These are phyloP conservation scores for Hypolimnas misippus DNA, from an alignment of 2,888 invertebrate species.

Conservation along the genomic window DNA sequence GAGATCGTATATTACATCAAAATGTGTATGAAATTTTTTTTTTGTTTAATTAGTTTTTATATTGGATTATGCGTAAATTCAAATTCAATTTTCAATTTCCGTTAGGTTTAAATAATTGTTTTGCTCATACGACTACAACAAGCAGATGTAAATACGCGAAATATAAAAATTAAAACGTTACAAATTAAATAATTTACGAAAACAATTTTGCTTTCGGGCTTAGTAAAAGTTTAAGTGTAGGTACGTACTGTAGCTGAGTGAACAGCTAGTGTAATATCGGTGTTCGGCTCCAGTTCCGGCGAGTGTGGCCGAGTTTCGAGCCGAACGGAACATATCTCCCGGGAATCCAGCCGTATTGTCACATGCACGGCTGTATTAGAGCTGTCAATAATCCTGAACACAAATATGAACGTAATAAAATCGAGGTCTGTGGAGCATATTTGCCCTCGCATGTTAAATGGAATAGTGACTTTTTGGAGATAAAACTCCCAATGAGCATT, in stretches of 20 bases:
- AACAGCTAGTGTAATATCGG: slow-evolving; percentile 34
- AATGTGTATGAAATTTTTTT: too few relatives aligned
- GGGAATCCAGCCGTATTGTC: slow-evolving; percentile 62
- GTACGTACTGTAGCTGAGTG: slow-evolving; percentile 8
- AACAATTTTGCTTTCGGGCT: background rate
- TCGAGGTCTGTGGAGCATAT: slow-evolving; percentile 15
- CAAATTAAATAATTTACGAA: background rate
- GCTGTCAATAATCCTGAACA: slow-evolving; percentile 46
- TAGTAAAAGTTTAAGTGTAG: background rate
- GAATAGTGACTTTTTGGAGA: slow-evolving; percentile 8
- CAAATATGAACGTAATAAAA: slow-evolving; percentile 27
- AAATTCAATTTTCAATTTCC: too few relatives aligned
- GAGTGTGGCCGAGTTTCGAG: slow-evolving; percentile 66
- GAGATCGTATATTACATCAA: too few relatives aligned
- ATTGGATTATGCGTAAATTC: too few relatives aligned
- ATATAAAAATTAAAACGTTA: background rate
- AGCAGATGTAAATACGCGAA: too few relatives aligned
- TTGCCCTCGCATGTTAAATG: background rate
- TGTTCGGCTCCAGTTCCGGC: slow-evolving; percentile 44
- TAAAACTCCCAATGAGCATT: background rate
- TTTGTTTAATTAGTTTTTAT: too few relatives aligned
- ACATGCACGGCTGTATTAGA: slow-evolving; percentile 42
- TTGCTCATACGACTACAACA: too few relatives aligned
- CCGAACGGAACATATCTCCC: slow-evolving; percentile 63
- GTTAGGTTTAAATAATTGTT: too few relatives aligned